Conservation (phyloP, 2,797 vertebrate genomes). For the Enteromius treurensis region DNA sequence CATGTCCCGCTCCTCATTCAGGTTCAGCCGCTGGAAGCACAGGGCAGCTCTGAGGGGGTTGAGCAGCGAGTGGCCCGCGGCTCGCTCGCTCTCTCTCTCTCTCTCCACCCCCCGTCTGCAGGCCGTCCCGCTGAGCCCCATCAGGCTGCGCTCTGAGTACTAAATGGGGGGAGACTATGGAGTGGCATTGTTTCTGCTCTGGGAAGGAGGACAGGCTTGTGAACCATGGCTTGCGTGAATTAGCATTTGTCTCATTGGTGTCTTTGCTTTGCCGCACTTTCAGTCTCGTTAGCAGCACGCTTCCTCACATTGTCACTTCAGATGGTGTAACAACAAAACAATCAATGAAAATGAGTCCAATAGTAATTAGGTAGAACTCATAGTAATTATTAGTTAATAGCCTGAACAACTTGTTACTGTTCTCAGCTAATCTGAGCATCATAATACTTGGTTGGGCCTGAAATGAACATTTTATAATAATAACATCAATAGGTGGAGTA, state of each 20-base stretch:
- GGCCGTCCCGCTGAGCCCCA: conserved; percentile 83
- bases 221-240: conserved; percentile 34
- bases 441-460: background rate
- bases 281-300: conserved; percentile 15
- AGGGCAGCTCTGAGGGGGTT: conserved; percentile 55
- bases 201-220: conserved; percentile 33
- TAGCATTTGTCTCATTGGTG: conserved; percentile 31
- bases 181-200: conserved; percentile 47
- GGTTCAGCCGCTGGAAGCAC: conserved; percentile 47
- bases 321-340: background rate
- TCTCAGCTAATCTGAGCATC: background rate
- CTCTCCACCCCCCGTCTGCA: conserved; percentile 65
- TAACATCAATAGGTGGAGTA: background rate
- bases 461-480: background rate
- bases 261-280: conserved; percentile 31
- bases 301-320: background rate
- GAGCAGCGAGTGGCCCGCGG: conserved; percentile 55
- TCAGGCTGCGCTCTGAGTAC: conserved; percentile 73
- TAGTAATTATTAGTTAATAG: background rate
- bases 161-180: conserved; percentile 66
- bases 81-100: conserved; percentile 13
- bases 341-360: background rate
- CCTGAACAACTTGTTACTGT: background rate
- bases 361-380: background rate
- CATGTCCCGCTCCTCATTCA: conserved; percentile 49